Conservation (phyloP, 2,113 vertebrate genomes). For the Prionailurus bengalensis region DNA sequence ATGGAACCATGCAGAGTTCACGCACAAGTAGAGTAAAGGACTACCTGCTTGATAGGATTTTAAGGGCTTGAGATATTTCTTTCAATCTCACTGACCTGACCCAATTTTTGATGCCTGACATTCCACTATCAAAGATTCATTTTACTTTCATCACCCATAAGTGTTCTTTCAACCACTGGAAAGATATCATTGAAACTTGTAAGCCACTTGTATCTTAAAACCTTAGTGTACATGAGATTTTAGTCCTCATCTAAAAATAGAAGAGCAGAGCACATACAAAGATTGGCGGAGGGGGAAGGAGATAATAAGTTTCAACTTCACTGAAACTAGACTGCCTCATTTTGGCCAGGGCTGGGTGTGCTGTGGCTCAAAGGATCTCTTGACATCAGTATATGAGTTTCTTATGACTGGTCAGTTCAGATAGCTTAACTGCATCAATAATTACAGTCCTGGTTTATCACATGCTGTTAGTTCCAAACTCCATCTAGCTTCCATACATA, state of each 20-base stretch:
- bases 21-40: neutral
- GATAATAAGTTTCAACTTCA: neutral
- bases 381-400: neutral
- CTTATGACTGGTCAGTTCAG: neutral
- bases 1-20: neutral
- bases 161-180: neutral
- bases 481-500: neutral
- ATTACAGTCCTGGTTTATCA: neutral
- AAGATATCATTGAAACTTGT: neutral
- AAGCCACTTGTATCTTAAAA: neutral
- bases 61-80: neutral
- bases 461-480: neutral
- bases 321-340: neutral
- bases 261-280: neutral
- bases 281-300: neutral
- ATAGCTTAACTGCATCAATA: neutral
- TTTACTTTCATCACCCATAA: neutral
- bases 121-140: slow-evolving; percentile 18
- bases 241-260: slow-evolving; percentile 47
- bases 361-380: neutral
- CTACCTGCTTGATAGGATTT: neutral
- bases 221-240: neutral
- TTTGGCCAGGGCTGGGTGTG: neutral
- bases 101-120: neutral
- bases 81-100: neutral